These are phyloP conservation scores for Heliconius eleuchia DNA, from an alignment of 1,140 invertebrate species.

Conservation along the genomic window DNA sequence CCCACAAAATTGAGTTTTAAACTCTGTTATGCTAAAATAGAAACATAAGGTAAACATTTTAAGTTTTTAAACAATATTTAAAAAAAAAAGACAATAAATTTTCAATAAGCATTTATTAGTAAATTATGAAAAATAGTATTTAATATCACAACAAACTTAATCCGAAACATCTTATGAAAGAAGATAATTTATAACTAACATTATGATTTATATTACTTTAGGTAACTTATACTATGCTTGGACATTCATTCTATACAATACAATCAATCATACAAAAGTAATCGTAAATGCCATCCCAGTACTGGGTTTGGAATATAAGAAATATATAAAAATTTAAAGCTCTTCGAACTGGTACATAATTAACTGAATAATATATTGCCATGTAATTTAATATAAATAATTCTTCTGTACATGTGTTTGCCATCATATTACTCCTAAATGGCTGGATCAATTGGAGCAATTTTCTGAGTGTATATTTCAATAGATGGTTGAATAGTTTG, in stretches of 20 bases:
- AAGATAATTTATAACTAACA: not conserved
- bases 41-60: not conserved
- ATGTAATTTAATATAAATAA: constrained; percentile 6
- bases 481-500: no score
- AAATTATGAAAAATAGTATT: constrained; percentile 1
- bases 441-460: no score
- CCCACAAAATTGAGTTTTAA: no score
- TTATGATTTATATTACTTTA: constrained; percentile 5
- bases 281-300: not conserved
- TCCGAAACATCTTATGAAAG: not conserved
- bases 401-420: not conserved
- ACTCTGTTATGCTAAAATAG: no score
- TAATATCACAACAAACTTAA: constrained; percentile 12
- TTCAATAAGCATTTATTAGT: constrained; percentile 1
- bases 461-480: no score
- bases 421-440: no score
- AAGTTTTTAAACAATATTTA: not conserved
- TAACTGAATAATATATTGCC: not conserved
- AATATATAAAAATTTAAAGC: constrained; percentile 16
- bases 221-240: not conserved
- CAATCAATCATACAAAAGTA: not conserved
- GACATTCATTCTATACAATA: not conserved
- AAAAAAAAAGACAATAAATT: not conserved
- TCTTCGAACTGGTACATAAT: constrained; percentile 2
- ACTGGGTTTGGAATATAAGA: not conserved